Conservation (phyloP, 2,113 vertebrate genomes). For the Poeciliopsis prolifica region DNA sequence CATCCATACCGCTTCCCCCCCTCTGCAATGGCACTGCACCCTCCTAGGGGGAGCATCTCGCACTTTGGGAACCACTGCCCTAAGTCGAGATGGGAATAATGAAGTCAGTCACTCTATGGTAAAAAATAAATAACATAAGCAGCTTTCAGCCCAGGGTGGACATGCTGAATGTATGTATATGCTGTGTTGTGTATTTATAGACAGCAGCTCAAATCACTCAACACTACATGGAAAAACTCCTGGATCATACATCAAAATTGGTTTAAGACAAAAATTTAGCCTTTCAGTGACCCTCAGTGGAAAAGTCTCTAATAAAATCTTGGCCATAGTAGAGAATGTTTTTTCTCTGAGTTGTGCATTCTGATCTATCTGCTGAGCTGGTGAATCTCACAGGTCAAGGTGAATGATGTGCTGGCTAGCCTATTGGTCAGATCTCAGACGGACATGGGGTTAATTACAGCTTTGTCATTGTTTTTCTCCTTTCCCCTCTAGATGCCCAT, state of each 20-base stretch:
- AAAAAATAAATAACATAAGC: too few relatives aligned
- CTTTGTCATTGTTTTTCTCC: conserved; percentile 47
- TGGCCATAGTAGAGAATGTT: conserved; percentile 47
- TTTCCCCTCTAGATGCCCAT: conserved; percentile 48
- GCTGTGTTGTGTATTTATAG: not conserved
- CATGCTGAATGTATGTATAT: not conserved
- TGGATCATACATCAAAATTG: conserved; percentile 71
- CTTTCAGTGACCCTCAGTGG: conserved; percentile 62
- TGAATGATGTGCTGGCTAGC: conserved; percentile 69
- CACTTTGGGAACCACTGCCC: too few relatives aligned
- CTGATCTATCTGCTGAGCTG: conserved; percentile 78
- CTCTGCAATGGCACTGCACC: too few relatives aligned
- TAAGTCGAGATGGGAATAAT: too few relatives aligned
- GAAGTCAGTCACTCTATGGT: too few relatives aligned
- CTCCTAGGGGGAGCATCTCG: too few relatives aligned
- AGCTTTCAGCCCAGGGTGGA: too few relatives aligned
- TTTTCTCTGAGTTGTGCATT: conserved; percentile 70
- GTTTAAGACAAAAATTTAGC: conserved; percentile 47
- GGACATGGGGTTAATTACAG: conserved; percentile 66
- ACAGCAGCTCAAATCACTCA: conserved; percentile 7
- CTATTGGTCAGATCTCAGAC: conserved; percentile 54
- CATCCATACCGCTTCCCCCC: too few relatives aligned
- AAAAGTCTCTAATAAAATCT: conserved; percentile 70
- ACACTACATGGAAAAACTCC: conserved; percentile 37
- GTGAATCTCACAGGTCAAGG: conserved; percentile 77